Conservation (phyloP, 30 jellyfish, hydroid and myxozoan genomes). For the Aurelia coerulea region DNA sequence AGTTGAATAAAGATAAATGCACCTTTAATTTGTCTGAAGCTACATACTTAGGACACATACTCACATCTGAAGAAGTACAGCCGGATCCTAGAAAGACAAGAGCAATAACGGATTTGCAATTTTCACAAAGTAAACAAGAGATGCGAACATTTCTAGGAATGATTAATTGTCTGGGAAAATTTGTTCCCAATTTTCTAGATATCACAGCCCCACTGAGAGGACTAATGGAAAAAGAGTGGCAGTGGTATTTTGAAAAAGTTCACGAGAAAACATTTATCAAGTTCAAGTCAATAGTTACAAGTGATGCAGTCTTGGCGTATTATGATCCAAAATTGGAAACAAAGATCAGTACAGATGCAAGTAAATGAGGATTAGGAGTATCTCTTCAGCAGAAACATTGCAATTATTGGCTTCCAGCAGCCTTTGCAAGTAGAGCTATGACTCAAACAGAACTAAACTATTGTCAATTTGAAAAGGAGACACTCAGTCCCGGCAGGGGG, state of each 20-base stretch:
- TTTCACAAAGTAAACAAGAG: slow-evolving; percentile 11
- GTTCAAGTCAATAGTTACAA: neutral
- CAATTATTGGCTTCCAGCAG: neutral
- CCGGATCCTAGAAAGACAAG: neutral
- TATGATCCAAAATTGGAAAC: slow-evolving; percentile 11
- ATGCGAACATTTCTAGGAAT: slow-evolving; percentile 16
- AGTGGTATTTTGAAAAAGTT: neutral
- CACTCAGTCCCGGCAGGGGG: too few relatives aligned
- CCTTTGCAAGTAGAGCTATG: slow-evolving; percentile 3
- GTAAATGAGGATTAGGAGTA: slow-evolving; percentile 4
- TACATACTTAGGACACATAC: neutral
- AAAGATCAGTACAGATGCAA: slow-evolving; percentile 15
- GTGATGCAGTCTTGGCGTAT: neutral
- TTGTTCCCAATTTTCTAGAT: slow-evolving; percentile 19
- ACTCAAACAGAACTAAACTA: neutral
- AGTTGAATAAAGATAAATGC: neutral
- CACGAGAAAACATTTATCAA: neutral
- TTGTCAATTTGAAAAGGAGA: slow-evolving; percentile 5
- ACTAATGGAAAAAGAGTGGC: neutral
- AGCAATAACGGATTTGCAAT: neutral
- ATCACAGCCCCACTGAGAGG: slow-evolving; percentile 29
- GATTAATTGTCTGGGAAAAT: neutral
- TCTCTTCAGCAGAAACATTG: slow-evolving; percentile 9
- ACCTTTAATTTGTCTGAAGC: neutral
- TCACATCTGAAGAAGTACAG: too few relatives aligned